A percentile compares a stretch with the other conserved stretches of the same genome.
Evolutionary conservation across 2,797 vertebrate species (phyloP).

Genomic region (Coregonus suidteri): DNA sequence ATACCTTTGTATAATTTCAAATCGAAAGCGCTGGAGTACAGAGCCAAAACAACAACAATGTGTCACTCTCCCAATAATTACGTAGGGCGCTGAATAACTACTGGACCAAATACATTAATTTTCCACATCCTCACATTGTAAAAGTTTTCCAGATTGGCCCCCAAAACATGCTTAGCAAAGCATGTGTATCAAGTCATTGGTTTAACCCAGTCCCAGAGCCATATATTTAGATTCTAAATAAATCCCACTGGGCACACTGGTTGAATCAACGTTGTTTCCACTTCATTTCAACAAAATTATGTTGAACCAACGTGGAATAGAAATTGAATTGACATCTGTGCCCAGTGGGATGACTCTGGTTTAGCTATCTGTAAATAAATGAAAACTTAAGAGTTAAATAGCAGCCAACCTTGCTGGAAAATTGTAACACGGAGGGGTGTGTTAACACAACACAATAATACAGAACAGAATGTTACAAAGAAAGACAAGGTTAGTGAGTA

Average conservation of each 20-base stretch:
- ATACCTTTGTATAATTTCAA: no score
- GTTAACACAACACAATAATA: background rate
- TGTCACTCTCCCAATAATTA: no score
- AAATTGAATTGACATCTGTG: no score
- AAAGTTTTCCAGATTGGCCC: background rate
- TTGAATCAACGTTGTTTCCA: no score
- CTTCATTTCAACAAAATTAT: no score
- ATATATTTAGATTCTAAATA: no score
- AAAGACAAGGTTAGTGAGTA: background rate
- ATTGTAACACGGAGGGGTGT: background rate
- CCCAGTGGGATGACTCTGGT: no score
- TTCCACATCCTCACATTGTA: background rate
- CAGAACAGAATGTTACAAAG: conserved; percentile 1
- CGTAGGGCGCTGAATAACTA: background rate
- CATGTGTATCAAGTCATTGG: background rate
- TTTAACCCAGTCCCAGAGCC: background rate
- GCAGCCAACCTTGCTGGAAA: background rate
- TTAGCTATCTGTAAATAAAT: background rate
- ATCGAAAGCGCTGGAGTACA: no score
- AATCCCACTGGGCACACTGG: no score
- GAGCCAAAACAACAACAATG: no score
- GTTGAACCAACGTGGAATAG: no score
- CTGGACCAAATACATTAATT: background rate
- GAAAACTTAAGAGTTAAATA: background rate
- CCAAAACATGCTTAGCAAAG: background rate